Evolutionary conservation across 2,888 invertebrate genomes (phyloP).

Genomic region (Lasioglossum malachurum): DNA sequence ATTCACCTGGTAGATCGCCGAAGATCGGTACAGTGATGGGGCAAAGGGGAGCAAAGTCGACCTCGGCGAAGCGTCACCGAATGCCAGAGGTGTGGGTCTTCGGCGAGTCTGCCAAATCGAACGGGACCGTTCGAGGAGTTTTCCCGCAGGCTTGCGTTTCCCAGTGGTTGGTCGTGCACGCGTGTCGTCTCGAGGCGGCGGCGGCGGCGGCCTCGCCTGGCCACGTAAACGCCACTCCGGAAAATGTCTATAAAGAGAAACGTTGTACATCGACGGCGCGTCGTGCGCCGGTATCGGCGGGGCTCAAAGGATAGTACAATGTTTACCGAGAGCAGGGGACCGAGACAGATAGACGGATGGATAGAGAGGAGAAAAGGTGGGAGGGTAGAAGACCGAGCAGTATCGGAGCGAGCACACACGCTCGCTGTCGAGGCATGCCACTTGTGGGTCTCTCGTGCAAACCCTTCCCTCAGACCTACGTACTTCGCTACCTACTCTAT

Average conservation of each 20-base stretch:
- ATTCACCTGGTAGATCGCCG: background rate
- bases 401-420: conserved; percentile 52
- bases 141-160: conserved; percentile 32
- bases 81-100: background rate
- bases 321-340: conserved; percentile 54
- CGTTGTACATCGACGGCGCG: background rate
- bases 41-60: background rate
- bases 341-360: conserved; percentile 38
- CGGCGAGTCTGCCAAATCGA: conserved; percentile 34
- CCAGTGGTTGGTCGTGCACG: background rate
- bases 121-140: conserved; percentile 25
- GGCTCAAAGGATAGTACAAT: conserved; percentile 61
- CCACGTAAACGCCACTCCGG: conserved; percentile 32
- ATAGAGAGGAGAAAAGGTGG: background rate
- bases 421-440: conserved; percentile 65
- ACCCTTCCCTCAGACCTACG: conserved; percentile 63
- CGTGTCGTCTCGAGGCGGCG: background rate
- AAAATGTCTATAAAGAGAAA: conserved; percentile 29
- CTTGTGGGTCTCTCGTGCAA: conserved; percentile 74
- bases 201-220: background rate
- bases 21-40: background rate
- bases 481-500: conserved; percentile 75
- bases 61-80: background rate
- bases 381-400: background rate
- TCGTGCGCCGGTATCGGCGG: conserved; percentile 34